Evolutionary conservation across 2,797 vertebrate genomes (phyloP).

Genomic region (Sandelia bainsii): DNA sequence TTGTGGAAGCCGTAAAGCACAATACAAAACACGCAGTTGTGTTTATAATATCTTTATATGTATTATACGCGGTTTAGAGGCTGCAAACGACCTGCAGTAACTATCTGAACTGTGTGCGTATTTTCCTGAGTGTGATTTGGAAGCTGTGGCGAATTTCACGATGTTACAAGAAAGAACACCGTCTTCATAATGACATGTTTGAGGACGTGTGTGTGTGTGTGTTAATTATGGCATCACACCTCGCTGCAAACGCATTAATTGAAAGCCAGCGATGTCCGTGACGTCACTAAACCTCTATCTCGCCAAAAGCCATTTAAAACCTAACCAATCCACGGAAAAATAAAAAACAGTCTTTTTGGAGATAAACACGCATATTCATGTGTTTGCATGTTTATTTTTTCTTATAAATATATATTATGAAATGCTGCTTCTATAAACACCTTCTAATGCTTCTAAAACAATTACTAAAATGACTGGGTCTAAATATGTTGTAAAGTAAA

Average conservation of each 20-base stretch:
- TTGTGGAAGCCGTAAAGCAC: slow-evolving; percentile 1
- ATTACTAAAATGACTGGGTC: not conserved
- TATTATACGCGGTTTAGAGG: not conserved
- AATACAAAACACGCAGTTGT: slow-evolving; percentile 6
- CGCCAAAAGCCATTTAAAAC: slow-evolving; percentile 39
- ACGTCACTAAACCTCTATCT: slow-evolving; percentile 59
- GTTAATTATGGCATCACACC: slow-evolving; percentile 73
- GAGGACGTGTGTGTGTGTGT: slow-evolving; percentile 22
- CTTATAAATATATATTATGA: slow-evolving; percentile 1
- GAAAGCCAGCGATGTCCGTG: slow-evolving; percentile 51
- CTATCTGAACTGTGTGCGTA: not conserved
- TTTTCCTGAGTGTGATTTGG: slow-evolving; percentile 3
- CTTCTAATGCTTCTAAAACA: not conserved
- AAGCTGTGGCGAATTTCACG: slow-evolving; percentile 45
- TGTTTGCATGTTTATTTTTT: slow-evolving; percentile 10
- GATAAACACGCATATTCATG: not conserved
- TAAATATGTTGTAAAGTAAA: not conserved
- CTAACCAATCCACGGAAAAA: not conserved
- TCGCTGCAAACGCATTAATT: slow-evolving; percentile 64
- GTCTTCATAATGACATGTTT: slow-evolving; percentile 23
- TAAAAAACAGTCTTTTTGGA: not conserved
- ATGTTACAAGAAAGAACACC: slow-evolving; percentile 21
- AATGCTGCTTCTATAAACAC: not conserved
- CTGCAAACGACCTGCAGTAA: slow-evolving; percentile 4
- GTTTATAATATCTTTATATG: not conserved